Conservation (phyloP, 1,140 invertebrate species). For the Drosophila tsacasi region DNA sequence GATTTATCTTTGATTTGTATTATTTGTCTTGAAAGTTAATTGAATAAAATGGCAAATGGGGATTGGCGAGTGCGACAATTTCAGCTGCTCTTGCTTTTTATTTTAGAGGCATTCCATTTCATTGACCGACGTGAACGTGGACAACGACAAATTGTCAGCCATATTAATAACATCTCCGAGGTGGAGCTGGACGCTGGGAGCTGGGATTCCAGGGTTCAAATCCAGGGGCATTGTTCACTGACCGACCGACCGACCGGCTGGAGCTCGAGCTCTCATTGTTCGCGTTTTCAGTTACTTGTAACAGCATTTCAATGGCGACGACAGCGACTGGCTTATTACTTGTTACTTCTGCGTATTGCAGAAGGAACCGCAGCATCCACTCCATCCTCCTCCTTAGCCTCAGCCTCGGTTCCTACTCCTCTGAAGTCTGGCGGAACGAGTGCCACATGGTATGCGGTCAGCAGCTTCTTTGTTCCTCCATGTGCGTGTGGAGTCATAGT, state of each 20-base stretch:
- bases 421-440: slow-evolving; percentile 3
- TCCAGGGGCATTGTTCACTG: slow-evolving; percentile 59
- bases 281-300: slow-evolving; percentile 80
- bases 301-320: slow-evolving; percentile 71
- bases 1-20: slow-evolving; percentile 67
- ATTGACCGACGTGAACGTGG: slow-evolving; percentile 33
- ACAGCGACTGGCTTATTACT: slow-evolving; percentile 68
- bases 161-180: slow-evolving; percentile 79
- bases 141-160: slow-evolving; percentile 80
- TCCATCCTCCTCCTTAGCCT: not conserved
- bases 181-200: not conserved
- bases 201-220: slow-evolving; percentile 7
- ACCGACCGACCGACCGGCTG: slow-evolving; percentile 8
- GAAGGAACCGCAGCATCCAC: slow-evolving; percentile 45
- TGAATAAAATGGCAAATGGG: slow-evolving; percentile 79
- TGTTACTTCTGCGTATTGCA: slow-evolving; percentile 35
- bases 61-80: slow-evolving; percentile 71
- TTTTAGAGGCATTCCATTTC: slow-evolving; percentile 76
- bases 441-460: slow-evolving; percentile 70
- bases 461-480: slow-evolving; percentile 73
- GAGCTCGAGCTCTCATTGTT: slow-evolving; percentile 62
- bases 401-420: not conserved
- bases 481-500: slow-evolving; percentile 55
- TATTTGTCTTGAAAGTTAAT: slow-evolving; percentile 82
- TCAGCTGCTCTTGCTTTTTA: slow-evolving; percentile 72